Conservation (phyloP, 1,140 invertebrate species). For the Procambarus clarkii region DNA sequence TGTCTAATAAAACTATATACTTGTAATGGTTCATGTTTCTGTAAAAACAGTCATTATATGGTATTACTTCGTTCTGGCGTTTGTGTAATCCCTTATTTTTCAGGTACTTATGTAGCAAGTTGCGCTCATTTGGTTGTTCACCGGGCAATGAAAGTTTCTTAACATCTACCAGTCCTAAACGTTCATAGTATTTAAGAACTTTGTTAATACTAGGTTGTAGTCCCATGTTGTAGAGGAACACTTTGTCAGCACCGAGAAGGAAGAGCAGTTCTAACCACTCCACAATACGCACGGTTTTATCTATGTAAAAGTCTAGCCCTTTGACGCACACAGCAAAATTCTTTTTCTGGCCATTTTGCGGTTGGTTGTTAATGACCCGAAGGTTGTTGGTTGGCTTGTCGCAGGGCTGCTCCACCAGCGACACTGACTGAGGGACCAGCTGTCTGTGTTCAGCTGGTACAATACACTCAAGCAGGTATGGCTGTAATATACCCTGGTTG, state of each 20-base stretch:
- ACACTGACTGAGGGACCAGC: slow-evolving; percentile 88
- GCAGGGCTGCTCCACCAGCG: slow-evolving; percentile 89
- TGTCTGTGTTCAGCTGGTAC: slow-evolving; percentile 78
- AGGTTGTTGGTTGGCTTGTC: slow-evolving; percentile 91
- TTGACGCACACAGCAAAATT: slow-evolving; percentile 96
- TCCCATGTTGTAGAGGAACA: slow-evolving; percentile 94
- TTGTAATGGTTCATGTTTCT: slow-evolving; percentile 93
- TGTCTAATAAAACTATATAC: slow-evolving; percentile 92
- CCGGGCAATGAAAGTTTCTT: slow-evolving; percentile 93
- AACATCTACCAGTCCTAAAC: slow-evolving; percentile 85
- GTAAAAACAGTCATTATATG: slow-evolving; percentile 97
- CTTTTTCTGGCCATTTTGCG: slow-evolving; percentile 80
- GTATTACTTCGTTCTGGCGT: slow-evolving; percentile 95
- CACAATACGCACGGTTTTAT: slow-evolving; percentile 91
- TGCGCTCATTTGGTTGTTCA: slow-evolving; percentile 91
- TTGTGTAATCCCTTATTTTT: slow-evolving; percentile 90
- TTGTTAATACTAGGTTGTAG: slow-evolving; percentile 94
- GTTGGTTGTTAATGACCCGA: slow-evolving; percentile 87
- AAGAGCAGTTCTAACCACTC: slow-evolving; percentile 95
- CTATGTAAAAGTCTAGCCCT: slow-evolving; percentile 90
- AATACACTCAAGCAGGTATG: slow-evolving; percentile 92
- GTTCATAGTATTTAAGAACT: slow-evolving; percentile 88
- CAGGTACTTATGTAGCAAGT: slow-evolving; percentile 91
- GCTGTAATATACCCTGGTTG: slow-evolving; percentile 92
- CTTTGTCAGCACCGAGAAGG: slow-evolving; percentile 92